Evolutionary conservation across 1,140 invertebrate species (phyloP), one percentile per base, ranked within the genome.

Genomic region (Aphaenogaster rudis): DNA sequence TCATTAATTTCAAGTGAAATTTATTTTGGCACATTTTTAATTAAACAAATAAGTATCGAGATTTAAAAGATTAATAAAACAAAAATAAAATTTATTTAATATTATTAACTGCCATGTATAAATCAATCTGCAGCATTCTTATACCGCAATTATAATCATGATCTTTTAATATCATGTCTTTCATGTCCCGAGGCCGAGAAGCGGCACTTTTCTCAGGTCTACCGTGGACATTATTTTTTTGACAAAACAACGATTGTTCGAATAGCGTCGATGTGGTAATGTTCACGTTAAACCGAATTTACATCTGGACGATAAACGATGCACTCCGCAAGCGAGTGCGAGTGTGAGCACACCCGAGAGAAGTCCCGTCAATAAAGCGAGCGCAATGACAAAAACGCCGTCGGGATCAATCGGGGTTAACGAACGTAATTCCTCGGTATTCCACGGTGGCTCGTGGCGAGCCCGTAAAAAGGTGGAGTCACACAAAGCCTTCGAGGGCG

Each of bases 391-490:
- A 87, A 91, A 90, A 89, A 91, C 57, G 54, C 64, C 13, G 13
- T 61, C 36, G 87, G 59, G 90, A 91, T 91, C 87, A 91, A 91
- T 91, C 74, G 88, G 67, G 89, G 90, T 91, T 91, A 91, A 91
- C 88, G 66, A 87, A 76, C 39, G 88, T 87, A 91, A 89, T 91
- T 87, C 84, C 69, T 71, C 50, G 61, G 88, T 86, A 88, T 91
- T 91, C 76, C 85, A 9, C 11, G 52, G 76, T 61, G 71, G 87
- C 80, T 76, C 82, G 67, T 81, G 79, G 54, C 33, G 52, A 88
- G 61, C 48, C 67, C 33, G 63, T 67, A 80, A 81, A 86, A 66
- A 82, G 64, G 13, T 69, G 15, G 36, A 69, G 85, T 50, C 52
- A 4, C 15, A 72, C 17, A 50, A 76, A 74, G 80, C 28, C 28